Conservation (phyloP, 2,113 vertebrate genomes). For the Myotis lucifugus region DNA sequence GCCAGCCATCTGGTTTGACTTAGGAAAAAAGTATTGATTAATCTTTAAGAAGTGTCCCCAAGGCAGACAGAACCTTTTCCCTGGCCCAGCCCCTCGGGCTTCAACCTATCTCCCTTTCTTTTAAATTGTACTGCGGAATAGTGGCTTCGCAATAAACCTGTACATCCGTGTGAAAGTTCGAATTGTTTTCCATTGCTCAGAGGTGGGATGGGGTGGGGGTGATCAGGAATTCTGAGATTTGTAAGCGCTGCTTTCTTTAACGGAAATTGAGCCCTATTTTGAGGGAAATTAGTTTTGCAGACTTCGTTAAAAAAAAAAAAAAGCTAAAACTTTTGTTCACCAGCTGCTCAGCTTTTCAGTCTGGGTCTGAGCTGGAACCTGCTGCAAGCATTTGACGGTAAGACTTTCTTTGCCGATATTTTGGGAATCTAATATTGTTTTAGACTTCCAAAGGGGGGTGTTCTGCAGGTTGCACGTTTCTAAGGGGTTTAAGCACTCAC, state of each 20-base stretch:
- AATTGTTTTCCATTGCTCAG: slow-evolving; percentile 79
- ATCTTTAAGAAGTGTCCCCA: slow-evolving; percentile 56
- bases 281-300: slow-evolving; percentile 91
- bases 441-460: slow-evolving; percentile 56
- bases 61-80: slow-evolving; percentile 28
- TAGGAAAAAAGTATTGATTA: slow-evolving; percentile 65
- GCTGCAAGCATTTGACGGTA: slow-evolving; percentile 84
- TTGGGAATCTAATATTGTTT: slow-evolving; percentile 79
- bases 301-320: slow-evolving; percentile 82
- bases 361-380: slow-evolving; percentile 85
- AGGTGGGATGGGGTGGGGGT: slow-evolving; percentile 71
- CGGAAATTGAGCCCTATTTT: slow-evolving; percentile 90
- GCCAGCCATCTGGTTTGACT: slow-evolving; percentile 66
- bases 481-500: background rate
- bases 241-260: slow-evolving; percentile 85
- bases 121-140: background rate
- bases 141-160: slow-evolving; percentile 69
- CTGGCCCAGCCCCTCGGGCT: background rate
- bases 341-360: slow-evolving; percentile 86
- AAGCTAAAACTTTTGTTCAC: slow-evolving; percentile 87
- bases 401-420: slow-evolving; percentile 81
- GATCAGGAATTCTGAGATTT: slow-evolving; percentile 84
- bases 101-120: slow-evolving; percentile 13
- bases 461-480: slow-evolving; percentile 65
- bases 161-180: slow-evolving; percentile 76